Percentiles rank a stretch among this genome's conserved stretches.
Conservation (phyloP, 2,797 vertebrate species). For the Poecilia gillii region DNA sequence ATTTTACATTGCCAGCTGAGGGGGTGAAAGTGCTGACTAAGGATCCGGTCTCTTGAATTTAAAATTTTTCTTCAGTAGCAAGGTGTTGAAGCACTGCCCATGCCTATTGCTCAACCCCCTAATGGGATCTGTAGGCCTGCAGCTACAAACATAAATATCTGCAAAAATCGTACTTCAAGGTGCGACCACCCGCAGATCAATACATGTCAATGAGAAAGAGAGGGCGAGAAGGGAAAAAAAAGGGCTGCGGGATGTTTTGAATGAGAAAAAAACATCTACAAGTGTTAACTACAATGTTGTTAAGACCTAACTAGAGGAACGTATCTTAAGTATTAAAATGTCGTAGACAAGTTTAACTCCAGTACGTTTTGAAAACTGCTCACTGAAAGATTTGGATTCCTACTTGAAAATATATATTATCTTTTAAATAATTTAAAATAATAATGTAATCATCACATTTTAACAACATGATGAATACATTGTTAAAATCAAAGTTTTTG, state of each 20-base stretch:
- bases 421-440: background rate
- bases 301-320: background rate
- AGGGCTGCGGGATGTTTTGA: background rate
- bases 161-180: slow-evolving; percentile 63
- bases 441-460: background rate
- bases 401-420: background rate
- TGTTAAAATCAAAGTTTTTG: background rate
- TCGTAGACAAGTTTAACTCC: background rate
- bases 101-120: slow-evolving; percentile 76
- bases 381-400: background rate
- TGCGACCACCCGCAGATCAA: slow-evolving; percentile 65
- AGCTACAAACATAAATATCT: slow-evolving; percentile 75
- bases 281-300: slow-evolving; percentile 11
- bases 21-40: slow-evolving; percentile 76
- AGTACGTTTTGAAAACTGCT: background rate
- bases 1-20: slow-evolving; percentile 66
- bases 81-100: slow-evolving; percentile 75
- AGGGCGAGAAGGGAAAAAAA: background rate
- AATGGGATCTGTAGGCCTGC: slow-evolving; percentile 69
- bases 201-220: slow-evolving; percentile 32
- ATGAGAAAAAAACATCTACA: slow-evolving; percentile 20
- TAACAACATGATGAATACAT: background rate
- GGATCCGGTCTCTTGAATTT: slow-evolving; percentile 74
- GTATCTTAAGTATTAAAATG: background rate
- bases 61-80: slow-evolving; percentile 66